Base-by-base conservation (phyloP, 1,140 invertebrate species). In the Parasteatoda tepidariorum region DNA sequence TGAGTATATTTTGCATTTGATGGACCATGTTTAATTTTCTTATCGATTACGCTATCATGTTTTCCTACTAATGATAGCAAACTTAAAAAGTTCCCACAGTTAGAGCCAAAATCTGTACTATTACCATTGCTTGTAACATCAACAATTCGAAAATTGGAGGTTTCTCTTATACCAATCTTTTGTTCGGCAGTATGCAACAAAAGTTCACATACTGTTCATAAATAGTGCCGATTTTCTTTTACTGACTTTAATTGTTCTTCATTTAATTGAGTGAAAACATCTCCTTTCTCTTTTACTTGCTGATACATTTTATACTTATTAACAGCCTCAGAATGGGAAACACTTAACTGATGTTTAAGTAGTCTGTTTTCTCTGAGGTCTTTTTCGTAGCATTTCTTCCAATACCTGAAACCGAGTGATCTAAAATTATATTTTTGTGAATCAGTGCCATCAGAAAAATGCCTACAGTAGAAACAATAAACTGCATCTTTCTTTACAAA, bases 401-500 rank as follows among this genome's bases (percentile, higher is more conserved):
- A 67, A 38, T 38, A 18, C 30, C 64, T 67, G 34, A 0, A 67
- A 9, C 64, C 31, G 24, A n/a, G 5, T 3, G n/a, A 11, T 38
- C 31, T 18, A 34, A 67, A 67, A 3, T 28, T 18, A 34, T 67
- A 3, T 13, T n/a, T 2, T 28, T 11, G 2, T 33, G 28, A 18
- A 22, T 15, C 33, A 38, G 26, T 22, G 28, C n/a, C 64, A 18
- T 31, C 7, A n/a, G 24, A 18, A 38, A 67, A 67, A 6, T 2
- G 64, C 18, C 64, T 41, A 2, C 64, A 67, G n/a, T 67, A 67
- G 24, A 33, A 67, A n/a, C 64, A 67, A 38, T 33, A 67, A n/a
- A 67, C n/a, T 67, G 64, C 64, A 26, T 67, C 64, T 13, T 67
- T 67, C 3, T 6, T 33, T 11, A 38, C n/a, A 67, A 31, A 67